Evolutionary conservation across 2,888 invertebrate genomes (phyloP), one percentile per base, ranked within the genome.

Genomic region (Iselma pallidipennis): DNA sequence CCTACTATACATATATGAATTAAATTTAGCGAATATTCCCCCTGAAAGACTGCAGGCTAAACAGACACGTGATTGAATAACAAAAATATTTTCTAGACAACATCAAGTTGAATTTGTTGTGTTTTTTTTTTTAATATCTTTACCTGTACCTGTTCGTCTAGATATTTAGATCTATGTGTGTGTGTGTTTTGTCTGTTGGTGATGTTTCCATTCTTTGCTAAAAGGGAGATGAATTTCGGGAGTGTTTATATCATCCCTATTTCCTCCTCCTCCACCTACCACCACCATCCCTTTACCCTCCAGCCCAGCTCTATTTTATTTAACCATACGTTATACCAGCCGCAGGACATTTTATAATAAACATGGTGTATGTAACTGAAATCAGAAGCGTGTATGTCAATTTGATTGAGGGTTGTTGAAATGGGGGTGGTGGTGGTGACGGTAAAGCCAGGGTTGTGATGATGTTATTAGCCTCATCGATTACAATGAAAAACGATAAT

Each of bases 291-390:
- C 49, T 9, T 26, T 21, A 25, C 9, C 12, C 50, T 31, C 28
- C 16, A 26, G 28, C 51, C 51, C 42, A 37, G 16, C 16, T 42
- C 10, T 10, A 42, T 9, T 21, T 42, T 42, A 42, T 42, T 42
- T 21, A 42, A 42, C 42, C 42, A 19, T 42, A 42, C 42, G 42
- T 42, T 42, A 19, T 42, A 42, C 19, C 42, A 42, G 59, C 59
- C 55, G 16, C 29, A 5, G 37, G 59, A 48, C 33, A 37, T 54
- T 59, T 59, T 29, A 55, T 55, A 59, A 55, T 50, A 49, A 55
- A 59, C 55, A 59, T 55, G 42, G 42, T 42, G 42, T 42, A 21
- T 42, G 42, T 42, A 42, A 42, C 42, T 42, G 42, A 42, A 42
- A 42, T 42, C 42, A 42, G 42, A 42, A 42, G 42, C 42, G 19